Conservation (phyloP, 2,113 vertebrate species). For the Ciconia stormi region DNA sequence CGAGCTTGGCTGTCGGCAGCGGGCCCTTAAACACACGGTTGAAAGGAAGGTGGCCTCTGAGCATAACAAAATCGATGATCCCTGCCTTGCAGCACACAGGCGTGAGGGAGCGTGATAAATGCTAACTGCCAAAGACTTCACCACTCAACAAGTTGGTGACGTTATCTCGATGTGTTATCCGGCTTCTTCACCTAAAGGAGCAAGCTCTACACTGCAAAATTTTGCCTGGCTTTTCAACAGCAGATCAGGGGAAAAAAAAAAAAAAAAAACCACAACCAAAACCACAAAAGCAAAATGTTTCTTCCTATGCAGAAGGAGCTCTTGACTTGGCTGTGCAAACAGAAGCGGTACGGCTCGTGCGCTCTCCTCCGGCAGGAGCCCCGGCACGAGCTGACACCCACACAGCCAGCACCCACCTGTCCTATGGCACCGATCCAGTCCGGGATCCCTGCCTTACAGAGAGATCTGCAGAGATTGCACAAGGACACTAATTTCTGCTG, state of each 20-base stretch:
- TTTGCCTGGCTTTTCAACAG: not conserved
- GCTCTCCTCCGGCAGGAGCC: not conserved
- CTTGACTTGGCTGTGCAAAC: not conserved
- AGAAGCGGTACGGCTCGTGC: rapidly evolving
- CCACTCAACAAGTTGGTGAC: not conserved
- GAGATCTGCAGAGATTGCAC: not conserved
- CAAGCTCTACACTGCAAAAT: not conserved
- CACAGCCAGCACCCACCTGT: not conserved
- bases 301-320: not conserved
- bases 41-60: not conserved
- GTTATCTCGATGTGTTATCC: not conserved
- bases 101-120: not conserved
- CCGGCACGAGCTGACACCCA: not conserved
- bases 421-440: not conserved
- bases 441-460: not conserved
- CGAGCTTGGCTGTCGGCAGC: not conserved
- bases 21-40: not conserved
- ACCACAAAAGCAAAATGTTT: not conserved
- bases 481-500: not conserved
- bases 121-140: not conserved
- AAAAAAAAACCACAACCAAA: too few relatives aligned
- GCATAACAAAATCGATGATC: not conserved
- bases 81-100: not conserved
- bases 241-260: not conserved
- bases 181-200: not conserved